A percentile compares a stretch with the other conserved stretches of the same genome.
phyloP scores from a whole-genome alignment of 2,888 invertebrate genomes.

The Tetropium fuscum region DNA sequence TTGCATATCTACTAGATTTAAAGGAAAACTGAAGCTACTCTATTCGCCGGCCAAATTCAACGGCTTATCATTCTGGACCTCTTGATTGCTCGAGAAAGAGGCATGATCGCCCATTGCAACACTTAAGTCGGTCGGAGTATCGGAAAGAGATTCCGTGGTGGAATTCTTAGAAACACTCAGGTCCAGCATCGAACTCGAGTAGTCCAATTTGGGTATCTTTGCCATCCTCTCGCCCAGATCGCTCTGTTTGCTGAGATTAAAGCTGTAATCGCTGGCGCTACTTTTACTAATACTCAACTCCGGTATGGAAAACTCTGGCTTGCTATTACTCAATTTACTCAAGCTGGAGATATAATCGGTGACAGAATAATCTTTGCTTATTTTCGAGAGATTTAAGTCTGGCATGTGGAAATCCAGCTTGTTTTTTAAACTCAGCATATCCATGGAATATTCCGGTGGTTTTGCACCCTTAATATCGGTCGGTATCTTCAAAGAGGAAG shows the following conservation, averaged over 20 bases:
- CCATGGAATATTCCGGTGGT: slow-evolving; percentile 66
- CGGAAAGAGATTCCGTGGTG: slow-evolving; percentile 45
- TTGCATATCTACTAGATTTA: too few relatives aligned
- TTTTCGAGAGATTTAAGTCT: slow-evolving; percentile 62
- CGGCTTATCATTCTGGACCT: slow-evolving; percentile 41
- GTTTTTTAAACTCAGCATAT: slow-evolving; percentile 65
- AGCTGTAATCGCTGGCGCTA: slow-evolving; percentile 53
- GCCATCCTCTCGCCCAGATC: slow-evolving; percentile 66
- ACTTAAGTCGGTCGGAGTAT: slow-evolving; percentile 53
- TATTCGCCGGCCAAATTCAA: slow-evolving; percentile 43
- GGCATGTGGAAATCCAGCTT: slow-evolving; percentile 67
- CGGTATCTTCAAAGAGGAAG: slow-evolving; percentile 56
- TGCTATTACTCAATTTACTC: slow-evolving; percentile 41
- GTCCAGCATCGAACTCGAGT: slow-evolving; percentile 66
- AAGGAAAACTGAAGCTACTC: too few relatives aligned
- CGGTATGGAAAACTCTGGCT: slow-evolving; percentile 58
- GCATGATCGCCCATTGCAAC: slow-evolving; percentile 29
- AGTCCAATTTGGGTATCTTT: slow-evolving; percentile 72
- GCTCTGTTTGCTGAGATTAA: slow-evolving; percentile 55
- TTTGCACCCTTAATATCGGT: slow-evolving; percentile 64
- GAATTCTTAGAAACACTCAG: slow-evolving; percentile 64
- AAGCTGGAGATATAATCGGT: slow-evolving; percentile 54
- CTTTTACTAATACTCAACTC: slow-evolving; percentile 67
- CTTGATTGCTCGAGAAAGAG: slow-evolving; percentile 25
- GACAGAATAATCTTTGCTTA: slow-evolving; percentile 57